Conservation (phyloP, 53 echinoderm and acorn worm species). For the Holothuria leucospilota region DNA sequence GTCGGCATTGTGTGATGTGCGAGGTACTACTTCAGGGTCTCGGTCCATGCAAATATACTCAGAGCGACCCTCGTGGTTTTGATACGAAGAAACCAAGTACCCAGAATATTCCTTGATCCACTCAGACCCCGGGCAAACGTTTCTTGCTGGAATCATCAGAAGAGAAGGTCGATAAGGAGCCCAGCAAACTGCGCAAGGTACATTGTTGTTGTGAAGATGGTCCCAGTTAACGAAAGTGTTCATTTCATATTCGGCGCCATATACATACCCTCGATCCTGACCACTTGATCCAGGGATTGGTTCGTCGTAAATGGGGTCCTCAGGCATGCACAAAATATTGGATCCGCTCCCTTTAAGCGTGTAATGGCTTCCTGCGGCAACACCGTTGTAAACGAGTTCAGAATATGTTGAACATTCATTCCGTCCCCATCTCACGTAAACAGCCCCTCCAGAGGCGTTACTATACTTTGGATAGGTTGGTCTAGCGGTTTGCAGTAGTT, state of each 20-base stretch:
- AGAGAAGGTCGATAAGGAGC: conserved; percentile 40
- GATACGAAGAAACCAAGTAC: conserved; percentile 46
- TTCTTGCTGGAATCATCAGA: conserved; percentile 66
- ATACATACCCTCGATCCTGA: not conserved
- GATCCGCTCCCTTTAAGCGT: conserved; percentile 34
- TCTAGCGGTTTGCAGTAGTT: not conserved
- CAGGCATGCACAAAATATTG: conserved; percentile 38
- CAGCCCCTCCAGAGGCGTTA: conserved; percentile 6
- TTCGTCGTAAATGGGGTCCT: conserved; percentile 35
- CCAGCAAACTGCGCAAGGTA: conserved; percentile 54
- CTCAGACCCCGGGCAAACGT: conserved; percentile 44
- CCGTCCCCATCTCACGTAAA: conserved; percentile 43
- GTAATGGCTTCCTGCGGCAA: conserved; percentile 35
- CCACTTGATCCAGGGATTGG: not conserved
- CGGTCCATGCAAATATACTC: conserved; percentile 66
- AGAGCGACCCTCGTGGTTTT: conserved; percentile 2
- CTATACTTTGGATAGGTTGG: not conserved
- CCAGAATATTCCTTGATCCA: conserved; percentile 64
- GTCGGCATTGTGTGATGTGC: conserved; percentile 38
- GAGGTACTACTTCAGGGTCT: conserved; percentile 24
- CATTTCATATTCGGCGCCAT: conserved; percentile 36
- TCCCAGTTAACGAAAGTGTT: not conserved
- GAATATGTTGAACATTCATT: conserved; percentile 1
- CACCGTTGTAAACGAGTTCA: conserved; percentile 18
- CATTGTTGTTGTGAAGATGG: conserved; percentile 19